Percentiles rank a stretch among this genome's conserved stretches.
Conservation (phyloP, 2,113 vertebrate genomes). For the Hemicordylus capensis region DNA sequence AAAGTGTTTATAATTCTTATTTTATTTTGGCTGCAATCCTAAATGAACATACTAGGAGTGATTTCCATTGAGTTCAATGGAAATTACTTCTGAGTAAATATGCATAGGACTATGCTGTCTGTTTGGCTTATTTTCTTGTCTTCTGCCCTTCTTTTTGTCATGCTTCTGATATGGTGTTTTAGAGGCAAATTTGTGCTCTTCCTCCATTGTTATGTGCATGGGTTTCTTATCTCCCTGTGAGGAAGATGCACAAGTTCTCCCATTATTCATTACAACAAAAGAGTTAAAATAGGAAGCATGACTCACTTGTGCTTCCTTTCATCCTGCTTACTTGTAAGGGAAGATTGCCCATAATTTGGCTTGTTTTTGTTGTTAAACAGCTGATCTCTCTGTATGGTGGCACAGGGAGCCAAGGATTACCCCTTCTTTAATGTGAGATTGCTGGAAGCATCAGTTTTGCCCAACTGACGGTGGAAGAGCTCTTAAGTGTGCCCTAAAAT, state of each 20-base stretch:
- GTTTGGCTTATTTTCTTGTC: neutral
- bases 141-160: neutral
- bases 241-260: neutral
- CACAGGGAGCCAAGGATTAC: neutral
- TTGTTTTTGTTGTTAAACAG: neutral
- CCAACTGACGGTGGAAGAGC: neutral
- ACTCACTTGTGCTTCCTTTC: neutral
- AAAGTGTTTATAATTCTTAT: neutral
- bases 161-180: neutral
- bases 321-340: neutral
- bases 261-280: neutral
- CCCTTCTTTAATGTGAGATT: neutral
- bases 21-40: neutral
- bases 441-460: neutral
- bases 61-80: too few species aligned
- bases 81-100: too few species aligned
- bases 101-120: too few species aligned
- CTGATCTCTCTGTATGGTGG: neutral
- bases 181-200: neutral
- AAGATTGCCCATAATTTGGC: neutral
- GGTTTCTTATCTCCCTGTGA: neutral
- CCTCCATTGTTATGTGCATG: neutral
- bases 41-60: too few species aligned
- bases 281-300: neutral
- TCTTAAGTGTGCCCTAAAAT: neutral